Evolutionary conservation across 2,888 invertebrate genomes (phyloP).

Genomic region (Caenorhabditis sp.): DNA sequence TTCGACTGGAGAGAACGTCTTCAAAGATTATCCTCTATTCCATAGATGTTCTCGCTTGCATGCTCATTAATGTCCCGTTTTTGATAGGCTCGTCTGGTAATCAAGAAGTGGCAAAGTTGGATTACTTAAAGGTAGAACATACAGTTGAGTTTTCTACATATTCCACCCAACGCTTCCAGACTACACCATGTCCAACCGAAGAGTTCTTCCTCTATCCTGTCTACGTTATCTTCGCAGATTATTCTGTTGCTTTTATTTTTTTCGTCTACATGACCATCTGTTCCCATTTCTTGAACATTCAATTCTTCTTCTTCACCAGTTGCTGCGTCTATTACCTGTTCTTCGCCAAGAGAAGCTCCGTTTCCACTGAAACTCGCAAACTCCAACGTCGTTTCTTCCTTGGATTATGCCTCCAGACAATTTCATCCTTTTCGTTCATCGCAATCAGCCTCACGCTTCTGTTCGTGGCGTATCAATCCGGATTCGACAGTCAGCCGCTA

Average conservation of each 20-base stretch:
- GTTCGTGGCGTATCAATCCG: no score
- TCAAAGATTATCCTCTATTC: background rate
- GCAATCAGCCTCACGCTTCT: no score
- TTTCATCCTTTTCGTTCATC: background rate
- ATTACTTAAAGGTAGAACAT: background rate
- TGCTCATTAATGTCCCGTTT: background rate
- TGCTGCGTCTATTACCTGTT: slow-evolving; percentile 2
- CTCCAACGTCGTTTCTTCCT: background rate
- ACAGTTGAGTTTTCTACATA: background rate
- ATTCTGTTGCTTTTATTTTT: background rate
- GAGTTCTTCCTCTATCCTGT: background rate
- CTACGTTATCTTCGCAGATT: background rate
- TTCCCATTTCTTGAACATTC: background rate
- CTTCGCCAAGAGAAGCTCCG: background rate
- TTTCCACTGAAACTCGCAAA: background rate
- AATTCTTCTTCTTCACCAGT: background rate
- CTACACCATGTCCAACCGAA: background rate
- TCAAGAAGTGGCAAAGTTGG: background rate
- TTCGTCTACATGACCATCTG: background rate
- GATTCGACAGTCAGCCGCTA: no score
- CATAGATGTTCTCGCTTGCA: background rate
- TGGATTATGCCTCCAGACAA: background rate
- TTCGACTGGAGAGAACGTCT: background rate
- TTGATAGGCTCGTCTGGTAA: background rate
- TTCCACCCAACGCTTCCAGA: background rate